Evolutionary conservation across 23 tunicate genomes (phyloP).

Genomic region (Styela clava): DNA sequence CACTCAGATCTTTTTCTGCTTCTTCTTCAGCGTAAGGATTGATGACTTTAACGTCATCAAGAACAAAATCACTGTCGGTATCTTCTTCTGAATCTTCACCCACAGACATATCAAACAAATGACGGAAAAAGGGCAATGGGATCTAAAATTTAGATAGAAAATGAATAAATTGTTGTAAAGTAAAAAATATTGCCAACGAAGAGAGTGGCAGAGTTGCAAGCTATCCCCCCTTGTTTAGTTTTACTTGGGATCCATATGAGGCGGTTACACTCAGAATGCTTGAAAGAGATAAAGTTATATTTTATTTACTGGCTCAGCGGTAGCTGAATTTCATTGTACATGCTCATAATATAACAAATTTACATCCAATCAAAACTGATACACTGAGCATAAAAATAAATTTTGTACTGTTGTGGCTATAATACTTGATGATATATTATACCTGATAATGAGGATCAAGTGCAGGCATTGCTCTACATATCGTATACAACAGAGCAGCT

Average conservation of each 20-base stretch:
- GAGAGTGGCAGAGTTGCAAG: background rate
- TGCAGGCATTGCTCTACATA: constrained; percentile 74
- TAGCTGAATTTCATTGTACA: no score
- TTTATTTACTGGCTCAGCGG: no score
- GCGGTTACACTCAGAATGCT: no score
- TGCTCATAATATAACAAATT: no score
- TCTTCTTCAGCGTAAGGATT: constrained; percentile 52
- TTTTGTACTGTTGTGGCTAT: no score
- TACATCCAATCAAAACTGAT: no score
- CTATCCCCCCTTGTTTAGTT: no score
- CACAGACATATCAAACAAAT: constrained; percentile 77
- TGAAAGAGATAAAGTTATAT: no score
- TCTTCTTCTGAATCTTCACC: constrained; percentile 50
- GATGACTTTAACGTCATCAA: constrained; percentile 54
- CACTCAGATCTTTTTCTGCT: constrained; percentile 6
- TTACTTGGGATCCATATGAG: no score
- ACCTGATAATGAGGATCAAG: constrained; percentile 86
- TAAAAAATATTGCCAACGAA: background rate
- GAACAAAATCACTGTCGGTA: constrained; percentile 28
- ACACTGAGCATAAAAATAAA: no score
- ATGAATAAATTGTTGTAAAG: no score
- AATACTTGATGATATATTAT: background rate
- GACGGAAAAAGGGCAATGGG: constrained; percentile 84
- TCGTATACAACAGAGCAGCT: constrained; percentile 62
- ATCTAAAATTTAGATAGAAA: constrained; percentile 30